A percentile compares a stretch with the other conserved stretches of the same genome.
phyloP scores from a whole-genome alignment of 30 jellyfish, hydroid and myxozoan species.

The Chironex yamaguchii region DNA sequence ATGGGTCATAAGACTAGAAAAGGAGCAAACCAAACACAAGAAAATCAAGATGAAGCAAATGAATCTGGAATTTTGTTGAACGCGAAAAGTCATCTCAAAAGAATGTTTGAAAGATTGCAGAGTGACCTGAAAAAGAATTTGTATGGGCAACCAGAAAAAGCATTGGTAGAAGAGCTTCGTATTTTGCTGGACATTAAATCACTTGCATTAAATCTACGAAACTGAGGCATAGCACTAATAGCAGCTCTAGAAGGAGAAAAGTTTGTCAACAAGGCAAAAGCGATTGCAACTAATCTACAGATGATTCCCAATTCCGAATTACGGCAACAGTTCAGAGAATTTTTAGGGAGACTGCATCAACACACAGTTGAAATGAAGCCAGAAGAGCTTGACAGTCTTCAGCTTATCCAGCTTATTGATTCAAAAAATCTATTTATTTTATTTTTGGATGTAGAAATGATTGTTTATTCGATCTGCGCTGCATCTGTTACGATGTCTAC shows the following conservation, averaged over 20 bases:
- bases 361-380: neutral
- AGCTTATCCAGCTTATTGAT: constrained; percentile 1
- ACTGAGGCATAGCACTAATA: neutral
- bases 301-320: neutral
- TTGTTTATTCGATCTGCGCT: constrained; percentile 7
- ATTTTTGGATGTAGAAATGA: constrained; percentile 28
- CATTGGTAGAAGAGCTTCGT: neutral
- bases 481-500: constrained; percentile 48
- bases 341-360: constrained; percentile 4
- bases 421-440: constrained; percentile 5
- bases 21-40: too few relatives aligned
- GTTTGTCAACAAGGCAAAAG: constrained; percentile 9
- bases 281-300: constrained; percentile 1
- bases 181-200: constrained; percentile 10
- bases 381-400: neutral
- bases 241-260: constrained; percentile 4
- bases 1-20: too few relatives aligned
- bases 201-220: neutral
- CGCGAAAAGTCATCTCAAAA: neutral
- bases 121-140: neutral
- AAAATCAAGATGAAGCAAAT: too few relatives aligned
- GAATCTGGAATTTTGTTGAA: neutral
- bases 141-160: neutral
- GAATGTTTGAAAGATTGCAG: neutral
- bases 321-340: constrained; percentile 2